Evolutionary conservation across 2,797 vertebrate genomes (phyloP), one percentile per base, ranked within the genome.

Genomic region (Poeciliopsis gracilis): DNA sequence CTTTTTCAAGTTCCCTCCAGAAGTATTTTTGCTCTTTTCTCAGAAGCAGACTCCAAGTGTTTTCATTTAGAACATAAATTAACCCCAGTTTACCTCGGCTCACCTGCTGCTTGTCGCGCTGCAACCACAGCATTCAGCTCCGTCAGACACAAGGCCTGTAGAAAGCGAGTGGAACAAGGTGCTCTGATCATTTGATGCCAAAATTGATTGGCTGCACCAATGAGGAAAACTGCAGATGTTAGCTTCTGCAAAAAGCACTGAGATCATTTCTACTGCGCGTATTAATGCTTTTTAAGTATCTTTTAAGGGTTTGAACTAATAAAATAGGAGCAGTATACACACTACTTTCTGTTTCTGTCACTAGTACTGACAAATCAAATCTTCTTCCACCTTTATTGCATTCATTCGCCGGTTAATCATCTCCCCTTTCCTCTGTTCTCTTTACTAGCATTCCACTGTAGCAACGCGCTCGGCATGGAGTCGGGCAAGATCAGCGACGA

Each of bases 401-500:
- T 11, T 73, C 15, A 28, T 46, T 59, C 30, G 2, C 30, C 25
- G 61, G 28, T 47, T 80, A 73, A 78, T 93, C 33, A 4, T 72
- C 79, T 96, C 96, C 1, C 95, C 95, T 51, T 90, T 94, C 43
- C 96, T 96, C 45, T 73, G 12, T 43, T 16, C 25, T 4, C 47
- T 20, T 28, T 5, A 0, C 0, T 84, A 99, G 98, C 96, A 1
- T 98, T 98, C 81, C 98, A 99, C 93, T 99, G 98, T 84, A 98
- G 97, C 66, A 90, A 95, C 82, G 96, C 97, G 0, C 94, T 99
- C 59, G 98, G 98, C 16, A 97, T 99, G 97, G 97, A 99, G 92
- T 98, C 97, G 0, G 97, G 97, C 15, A 96, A 95, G 88, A 99
- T 99, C 91, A 97, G 97, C n/a, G 97, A 98, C 23, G 97, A 97